A percentile compares a stretch with the other conserved stretches of the same genome.
Conservation (phyloP, 2,113 vertebrate genomes). For the Semnornis frantzii region DNA sequence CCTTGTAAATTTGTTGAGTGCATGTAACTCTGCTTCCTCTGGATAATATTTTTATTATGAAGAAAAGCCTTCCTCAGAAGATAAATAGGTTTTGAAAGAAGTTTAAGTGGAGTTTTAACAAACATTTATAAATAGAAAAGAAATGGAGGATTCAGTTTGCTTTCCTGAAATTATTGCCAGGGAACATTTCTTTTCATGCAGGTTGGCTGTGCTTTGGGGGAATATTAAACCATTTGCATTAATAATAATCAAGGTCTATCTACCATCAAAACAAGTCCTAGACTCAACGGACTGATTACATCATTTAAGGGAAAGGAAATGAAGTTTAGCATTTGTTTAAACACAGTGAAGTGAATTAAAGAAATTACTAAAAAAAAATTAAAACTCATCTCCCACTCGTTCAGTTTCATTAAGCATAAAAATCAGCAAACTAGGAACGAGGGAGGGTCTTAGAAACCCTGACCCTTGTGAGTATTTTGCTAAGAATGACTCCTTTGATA, state of each 20-base stretch:
- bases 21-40: background rate
- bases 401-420: background rate
- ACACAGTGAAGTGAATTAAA: constrained; percentile 29
- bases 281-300: background rate
- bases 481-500: background rate
- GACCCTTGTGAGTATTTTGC: background rate
- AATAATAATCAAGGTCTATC: constrained; percentile 39
- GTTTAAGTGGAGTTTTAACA: background rate
- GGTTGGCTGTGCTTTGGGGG: background rate
- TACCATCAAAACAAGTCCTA: background rate
- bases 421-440: background rate
- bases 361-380: background rate
- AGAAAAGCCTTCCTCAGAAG: background rate
- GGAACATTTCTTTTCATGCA: background rate
- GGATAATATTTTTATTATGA: constrained; percentile 1
- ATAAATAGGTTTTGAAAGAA: background rate
- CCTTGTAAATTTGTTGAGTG: constrained; percentile 36
- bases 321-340: constrained; percentile 25
- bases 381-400: background rate
- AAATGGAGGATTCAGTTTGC: background rate
- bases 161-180: background rate
- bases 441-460: background rate
- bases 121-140: background rate
- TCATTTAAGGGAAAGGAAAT: constrained; percentile 42
- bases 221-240: constrained; percentile 23